A percentile compares a stretch with the other conserved stretches of the same genome.
phyloP scores from a whole-genome alignment of 2,888 invertebrate genomes.

The Caradrina kadenii region DNA sequence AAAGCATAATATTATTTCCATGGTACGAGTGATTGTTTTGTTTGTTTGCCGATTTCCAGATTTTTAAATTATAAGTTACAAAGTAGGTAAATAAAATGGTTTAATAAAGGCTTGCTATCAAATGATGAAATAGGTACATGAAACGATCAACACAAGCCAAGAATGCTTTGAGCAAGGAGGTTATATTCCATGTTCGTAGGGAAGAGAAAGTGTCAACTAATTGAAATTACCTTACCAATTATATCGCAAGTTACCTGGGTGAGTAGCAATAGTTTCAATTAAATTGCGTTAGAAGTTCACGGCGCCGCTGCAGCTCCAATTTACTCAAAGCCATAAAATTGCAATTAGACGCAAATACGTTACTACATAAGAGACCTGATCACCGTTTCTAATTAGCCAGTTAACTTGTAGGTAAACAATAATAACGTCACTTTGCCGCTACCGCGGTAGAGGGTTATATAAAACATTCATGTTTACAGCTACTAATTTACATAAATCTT shows the following conservation, averaged over 20 bases:
- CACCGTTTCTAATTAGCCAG: conserved; percentile 49
- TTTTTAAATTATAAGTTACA: background rate
- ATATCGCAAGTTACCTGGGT: conserved; percentile 27
- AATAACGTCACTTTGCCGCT: conserved; percentile 28
- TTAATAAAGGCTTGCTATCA: background rate
- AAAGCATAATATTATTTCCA: background rate
- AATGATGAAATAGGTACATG: conserved; percentile 3
- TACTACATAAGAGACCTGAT: conserved; percentile 48
- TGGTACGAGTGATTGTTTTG: background rate
- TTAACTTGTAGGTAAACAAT: conserved; percentile 52
- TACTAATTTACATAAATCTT: conserved; percentile 60
- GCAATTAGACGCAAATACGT: conserved; percentile 52
- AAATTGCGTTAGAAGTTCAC: conserved; percentile 57
- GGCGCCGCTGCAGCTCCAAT: conserved; percentile 50
- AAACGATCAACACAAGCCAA: conserved; percentile 20
- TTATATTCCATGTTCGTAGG: conserved; percentile 14
- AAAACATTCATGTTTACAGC: conserved; percentile 56
- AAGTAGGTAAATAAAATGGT: background rate
- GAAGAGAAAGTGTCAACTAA: conserved; percentile 25
- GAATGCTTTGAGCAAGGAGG: conserved; percentile 23
- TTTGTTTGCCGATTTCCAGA: background rate
- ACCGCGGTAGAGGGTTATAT: conserved; percentile 21
- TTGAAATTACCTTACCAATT: conserved; percentile 45
- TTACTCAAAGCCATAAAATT: conserved; percentile 63
- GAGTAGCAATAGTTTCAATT: conserved; percentile 42